phyloP scores from a whole-genome alignment of 2,113 vertebrate species.

The Amia ocellicauda region DNA sequence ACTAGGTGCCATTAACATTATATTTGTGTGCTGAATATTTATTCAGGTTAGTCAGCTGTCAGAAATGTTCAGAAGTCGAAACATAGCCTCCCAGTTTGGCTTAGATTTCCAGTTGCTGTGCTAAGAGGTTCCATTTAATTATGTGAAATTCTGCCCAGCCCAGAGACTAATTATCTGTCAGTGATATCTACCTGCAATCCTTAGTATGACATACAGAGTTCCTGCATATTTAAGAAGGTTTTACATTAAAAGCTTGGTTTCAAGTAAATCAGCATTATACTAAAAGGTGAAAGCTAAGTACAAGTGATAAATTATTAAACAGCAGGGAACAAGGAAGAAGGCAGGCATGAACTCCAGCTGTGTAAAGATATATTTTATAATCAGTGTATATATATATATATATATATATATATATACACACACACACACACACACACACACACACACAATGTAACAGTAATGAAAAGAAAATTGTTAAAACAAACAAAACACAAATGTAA shows the following conservation, averaged over 20 bases:
- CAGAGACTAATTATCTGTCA: constrained; percentile 52
- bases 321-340: constrained; percentile 26
- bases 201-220: constrained; percentile 29
- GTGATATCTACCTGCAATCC: constrained; percentile 38
- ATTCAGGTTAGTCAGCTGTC: constrained; percentile 32
- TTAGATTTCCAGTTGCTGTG: constrained; percentile 14
- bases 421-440: too few species aligned
- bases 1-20: too few species aligned
- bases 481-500: not conserved
- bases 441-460: too few species aligned
- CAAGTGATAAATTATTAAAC: constrained; percentile 40
- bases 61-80: constrained; percentile 17
- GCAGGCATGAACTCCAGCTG: not conserved
- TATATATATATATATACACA: too few species aligned
- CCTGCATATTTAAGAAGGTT: constrained; percentile 40
- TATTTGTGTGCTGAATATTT: constrained; percentile 33
- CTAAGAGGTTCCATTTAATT: constrained; percentile 62
- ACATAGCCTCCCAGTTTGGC: constrained; percentile 3
- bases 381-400: too few species aligned
- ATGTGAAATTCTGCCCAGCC: constrained; percentile 49
- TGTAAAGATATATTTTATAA: too few species aligned
- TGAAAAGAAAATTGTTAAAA: constrained; percentile 7
- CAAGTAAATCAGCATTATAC: constrained; percentile 13
- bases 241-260: constrained; percentile 34
- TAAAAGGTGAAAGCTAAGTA: constrained; percentile 33